phyloP scores from a whole-genome alignment of 2,888 invertebrate genomes.

The Heliconius charithonia region DNA sequence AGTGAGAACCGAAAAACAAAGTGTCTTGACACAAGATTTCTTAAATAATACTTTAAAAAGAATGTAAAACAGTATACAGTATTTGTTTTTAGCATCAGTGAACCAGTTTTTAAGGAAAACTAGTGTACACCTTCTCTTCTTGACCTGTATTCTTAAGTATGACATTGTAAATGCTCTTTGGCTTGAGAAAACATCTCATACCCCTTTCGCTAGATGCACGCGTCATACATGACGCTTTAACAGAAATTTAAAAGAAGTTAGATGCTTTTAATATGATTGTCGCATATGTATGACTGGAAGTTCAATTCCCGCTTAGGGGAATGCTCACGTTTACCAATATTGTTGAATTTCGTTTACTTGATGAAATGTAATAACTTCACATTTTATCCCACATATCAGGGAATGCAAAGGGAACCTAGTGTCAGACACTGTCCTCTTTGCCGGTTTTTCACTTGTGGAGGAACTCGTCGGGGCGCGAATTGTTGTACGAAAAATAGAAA shows the following conservation, averaged over 20 bases:
- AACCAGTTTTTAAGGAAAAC: conserved; percentile 15
- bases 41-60: not conserved
- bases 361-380: not conserved
- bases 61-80: not conserved
- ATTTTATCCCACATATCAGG: too few species aligned
- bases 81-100: not conserved
- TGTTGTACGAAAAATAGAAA: too few species aligned
- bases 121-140: conserved; percentile 9
- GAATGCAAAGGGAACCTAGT: too few species aligned
- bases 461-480: not conserved
- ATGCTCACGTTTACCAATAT: not conserved
- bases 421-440: too few species aligned
- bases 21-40: too few species aligned
- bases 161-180: conserved; percentile 21
- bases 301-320: not conserved
- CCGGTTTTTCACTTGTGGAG: not conserved
- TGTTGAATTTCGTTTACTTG: not conserved
- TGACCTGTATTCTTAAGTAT: conserved; percentile 18
- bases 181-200: conserved; percentile 6
- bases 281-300: not conserved
- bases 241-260: not conserved
- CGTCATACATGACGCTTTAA: not conserved
- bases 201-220: not conserved
- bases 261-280: not conserved
- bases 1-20: too few species aligned